Evolutionary conservation across 2,113 vertebrate genomes (phyloP).

Genomic region (Bufo gargarizans): DNA sequence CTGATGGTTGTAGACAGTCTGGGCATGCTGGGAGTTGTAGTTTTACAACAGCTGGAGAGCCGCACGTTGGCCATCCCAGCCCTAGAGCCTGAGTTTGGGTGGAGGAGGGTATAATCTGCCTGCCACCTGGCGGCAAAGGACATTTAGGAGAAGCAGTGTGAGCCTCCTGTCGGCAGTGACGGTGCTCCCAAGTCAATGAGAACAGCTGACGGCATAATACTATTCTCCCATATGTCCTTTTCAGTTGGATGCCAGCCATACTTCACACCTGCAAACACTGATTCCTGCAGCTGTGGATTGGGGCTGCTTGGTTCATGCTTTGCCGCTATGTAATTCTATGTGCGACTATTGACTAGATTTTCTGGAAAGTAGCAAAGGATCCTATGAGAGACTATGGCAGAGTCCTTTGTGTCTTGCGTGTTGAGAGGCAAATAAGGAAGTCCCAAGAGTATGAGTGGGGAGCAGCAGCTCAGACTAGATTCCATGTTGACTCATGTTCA

Average conservation of each 20-base stretch:
- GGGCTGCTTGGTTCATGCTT: not conserved
- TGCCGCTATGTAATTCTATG: not conserved
- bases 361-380: not conserved
- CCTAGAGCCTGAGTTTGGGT: no score
- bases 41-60: no score
- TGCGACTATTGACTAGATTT: not conserved
- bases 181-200: no score
- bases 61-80: no score
- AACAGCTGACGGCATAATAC: no score
- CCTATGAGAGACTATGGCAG: not conserved
- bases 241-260: not conserved
- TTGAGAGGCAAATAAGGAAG: not conserved
- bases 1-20: no score
- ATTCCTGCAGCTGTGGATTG: not conserved
- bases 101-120: no score
- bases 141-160: no score
- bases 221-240: not conserved
- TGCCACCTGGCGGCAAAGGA: no score
- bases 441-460: not conserved
- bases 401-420: not conserved
- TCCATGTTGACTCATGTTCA: constrained; percentile 33
- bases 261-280: not conserved
- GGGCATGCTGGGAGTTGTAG: no score
- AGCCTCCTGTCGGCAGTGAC: no score
- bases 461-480: not conserved